Base-by-base conservation (phyloP, 2,888 invertebrate species). In the Dascillus cervinus region DNA sequence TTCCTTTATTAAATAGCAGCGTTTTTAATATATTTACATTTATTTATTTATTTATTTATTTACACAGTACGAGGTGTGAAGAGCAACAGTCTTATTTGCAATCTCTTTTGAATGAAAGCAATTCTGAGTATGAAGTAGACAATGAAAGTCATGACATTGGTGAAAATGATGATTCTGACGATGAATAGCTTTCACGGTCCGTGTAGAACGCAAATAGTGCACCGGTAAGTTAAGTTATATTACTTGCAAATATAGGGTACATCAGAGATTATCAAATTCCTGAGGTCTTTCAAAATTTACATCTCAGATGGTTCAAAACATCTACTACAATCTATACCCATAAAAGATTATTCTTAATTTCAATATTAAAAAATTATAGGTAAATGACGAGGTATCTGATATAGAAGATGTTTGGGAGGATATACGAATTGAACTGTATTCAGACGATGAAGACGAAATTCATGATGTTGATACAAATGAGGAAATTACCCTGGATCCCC, bases 381-480 rank as follows among this genome's bases (percentile, higher is more conserved):
- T 17, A 4, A 6, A 17, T 17, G 17, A 6, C 4, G 26, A 26
- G 4, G 26, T n/a, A 4, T 26, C 15, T 9, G 26, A 26, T 26
- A 11, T 26, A 8, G 26, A 26, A 8, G 26, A 26, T 11, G 26
- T 26, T 14, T 26, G 9, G 2, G 10, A 9, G 4, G 26, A 26
- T 15, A 26, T 26, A 25, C 25, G 13, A 25, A 14, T n/a, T n/a
- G n/a, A n/a, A n/a, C n/a, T n/a, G n/a, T n/a, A n/a, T n/a, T n/a
- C n/a, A n/a, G n/a, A n/a, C n/a, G n/a, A n/a, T 26, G 26, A 26
- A 15, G 13, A 14, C 8, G 15, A 14, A n/a, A 26, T 26, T 9
- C 15, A 13, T 8, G 26, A 26, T 14, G 15, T 10, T 26, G 3
- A 26, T 15, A n/a, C n/a, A n/a, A n/a, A n/a, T n/a, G n/a, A n/a